Evolutionary conservation across 1,140 invertebrate genomes (phyloP).

Genomic region (Dreissena rostriformis): DNA sequence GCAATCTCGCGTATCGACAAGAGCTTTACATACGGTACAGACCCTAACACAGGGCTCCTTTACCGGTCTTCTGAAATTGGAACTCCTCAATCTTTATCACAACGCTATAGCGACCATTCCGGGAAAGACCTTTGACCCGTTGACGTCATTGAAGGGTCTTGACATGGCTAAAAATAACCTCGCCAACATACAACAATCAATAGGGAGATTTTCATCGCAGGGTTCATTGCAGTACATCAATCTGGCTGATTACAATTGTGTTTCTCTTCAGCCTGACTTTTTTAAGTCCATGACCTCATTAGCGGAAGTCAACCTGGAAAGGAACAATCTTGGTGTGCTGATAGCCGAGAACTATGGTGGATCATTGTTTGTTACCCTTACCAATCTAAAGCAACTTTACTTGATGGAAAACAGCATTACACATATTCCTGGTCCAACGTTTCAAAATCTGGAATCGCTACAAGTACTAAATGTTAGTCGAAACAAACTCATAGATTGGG

Average conservation of each 20-base stretch:
- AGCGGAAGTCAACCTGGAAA: constrained; percentile 60
- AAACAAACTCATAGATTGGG: constrained; percentile 68
- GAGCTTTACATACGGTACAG: constrained; percentile 67
- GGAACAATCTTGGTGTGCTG: constrained; percentile 62
- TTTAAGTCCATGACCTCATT: constrained; percentile 59
- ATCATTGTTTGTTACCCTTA: constrained; percentile 53
- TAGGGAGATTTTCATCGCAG: constrained; percentile 54
- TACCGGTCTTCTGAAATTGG: constrained; percentile 60
- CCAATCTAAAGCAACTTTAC: constrained; percentile 60
- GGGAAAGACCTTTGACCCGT: constrained; percentile 60
- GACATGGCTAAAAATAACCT: constrained; percentile 70
- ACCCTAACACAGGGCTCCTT: no score
- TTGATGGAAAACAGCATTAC: constrained; percentile 62
- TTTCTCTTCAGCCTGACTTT: constrained; percentile 51
- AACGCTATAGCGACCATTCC: constrained; percentile 67
- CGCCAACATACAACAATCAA: constrained; percentile 46
- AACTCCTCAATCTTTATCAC: constrained; percentile 60
- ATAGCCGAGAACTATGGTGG: constrained; percentile 57
- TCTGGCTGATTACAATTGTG: constrained; percentile 63
- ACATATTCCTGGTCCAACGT: constrained; percentile 53
- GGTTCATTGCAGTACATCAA: constrained; percentile 61
- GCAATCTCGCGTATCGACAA: constrained; percentile 54
- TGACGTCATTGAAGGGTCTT: constrained; percentile 61
- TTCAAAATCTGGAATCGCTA: constrained; percentile 58
- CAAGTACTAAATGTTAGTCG: constrained; percentile 53